A percentile compares a stretch with the other conserved stretches of the same genome.
phyloP scores from a whole-genome alignment of 23 tunicate genomes.

The Aplidium turbinatum region DNA sequence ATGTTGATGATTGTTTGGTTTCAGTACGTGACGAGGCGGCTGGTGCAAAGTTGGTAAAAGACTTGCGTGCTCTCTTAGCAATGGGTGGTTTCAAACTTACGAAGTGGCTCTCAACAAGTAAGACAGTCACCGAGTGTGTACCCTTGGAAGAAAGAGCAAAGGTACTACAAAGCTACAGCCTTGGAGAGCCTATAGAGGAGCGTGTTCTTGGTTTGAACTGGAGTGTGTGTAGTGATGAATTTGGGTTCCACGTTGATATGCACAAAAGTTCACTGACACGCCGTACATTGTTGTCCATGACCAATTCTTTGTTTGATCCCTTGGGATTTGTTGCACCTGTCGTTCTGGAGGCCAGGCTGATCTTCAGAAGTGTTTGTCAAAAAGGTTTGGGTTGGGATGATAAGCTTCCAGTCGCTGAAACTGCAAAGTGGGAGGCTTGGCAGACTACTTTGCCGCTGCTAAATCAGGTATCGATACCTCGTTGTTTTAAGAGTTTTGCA shows the following conservation, averaged over 20 bases:
- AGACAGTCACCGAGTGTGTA: slow-evolving; percentile 1
- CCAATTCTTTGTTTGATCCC: slow-evolving; percentile 30
- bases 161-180: too few species aligned
- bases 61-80: not conserved
- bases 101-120: slow-evolving; percentile 11
- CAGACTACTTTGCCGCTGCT: not conserved
- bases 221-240: not conserved
- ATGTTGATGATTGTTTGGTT: slow-evolving; percentile 38
- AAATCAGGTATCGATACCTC: not conserved
- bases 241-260: not conserved
- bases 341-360: slow-evolving; percentile 4
- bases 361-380: slow-evolving; percentile 8
- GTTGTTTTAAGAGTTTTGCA: not conserved
- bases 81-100: slow-evolving; percentile 25
- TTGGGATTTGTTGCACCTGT: slow-evolving; percentile 34
- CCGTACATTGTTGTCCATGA: slow-evolving; percentile 16
- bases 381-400: slow-evolving; percentile 26
- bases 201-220: slow-evolving; percentile 20
- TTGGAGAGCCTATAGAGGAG: not conserved
- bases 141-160: slow-evolving; percentile 34
- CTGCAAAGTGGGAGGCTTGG: not conserved
- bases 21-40: not conserved
- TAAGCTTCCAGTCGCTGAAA: not conserved
- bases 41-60: not conserved
- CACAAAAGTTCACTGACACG: slow-evolving; percentile 23